Evolutionary conservation across 2,113 vertebrate species (phyloP), one percentile per base, ranked within the genome.

Genomic region (Lepus europaeus): DNA sequence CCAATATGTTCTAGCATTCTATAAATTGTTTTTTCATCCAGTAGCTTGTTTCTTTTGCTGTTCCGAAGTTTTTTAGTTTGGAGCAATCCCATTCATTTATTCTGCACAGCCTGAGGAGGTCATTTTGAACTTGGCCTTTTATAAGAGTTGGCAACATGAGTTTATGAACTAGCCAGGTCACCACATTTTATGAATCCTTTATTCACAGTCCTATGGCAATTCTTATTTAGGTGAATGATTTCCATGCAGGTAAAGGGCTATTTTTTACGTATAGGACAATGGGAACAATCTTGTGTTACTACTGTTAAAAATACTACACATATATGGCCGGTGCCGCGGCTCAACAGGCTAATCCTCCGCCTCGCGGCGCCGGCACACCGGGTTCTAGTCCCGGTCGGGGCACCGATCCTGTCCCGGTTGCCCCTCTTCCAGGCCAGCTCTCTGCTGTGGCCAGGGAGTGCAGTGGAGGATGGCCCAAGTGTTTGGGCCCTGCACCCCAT

Each of bases 141-240:
- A 27, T 87, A 92, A 94, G 39, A 0, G 9, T 19, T 25, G 20
- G 23, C 29, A 16, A 45, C 29, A 61, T 68, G 68, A 22, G 9
- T 33, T 95, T 79, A 83, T 25, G 53, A 94, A 70, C 10, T 79
- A 82, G 0, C 19, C 25, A 83, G 14, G 39, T 51, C 89, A 56
- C 4, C 70, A 79, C 20, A 73, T 14, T 77, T 87, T 80, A 77
- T 70, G 16, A 92, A 84, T 17, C 1, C 3, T 95, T 95, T 84
- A 49, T 69, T 89, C 29, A 84, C 2, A 63, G 29, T 5, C 3
- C 49, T 78, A 3, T 64, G n/a, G n/a, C 49, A 88, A 29, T 74
- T 89, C 72, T 82, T 85, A 36, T 72, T 88, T 92, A 61, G 22
- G 10, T 85, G 31, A 90, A 33, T 2, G 9, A 61, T 53, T 94